Evolutionary conservation across 2,113 vertebrate species (phyloP).

Genomic region (Perca fluviatilis): DNA sequence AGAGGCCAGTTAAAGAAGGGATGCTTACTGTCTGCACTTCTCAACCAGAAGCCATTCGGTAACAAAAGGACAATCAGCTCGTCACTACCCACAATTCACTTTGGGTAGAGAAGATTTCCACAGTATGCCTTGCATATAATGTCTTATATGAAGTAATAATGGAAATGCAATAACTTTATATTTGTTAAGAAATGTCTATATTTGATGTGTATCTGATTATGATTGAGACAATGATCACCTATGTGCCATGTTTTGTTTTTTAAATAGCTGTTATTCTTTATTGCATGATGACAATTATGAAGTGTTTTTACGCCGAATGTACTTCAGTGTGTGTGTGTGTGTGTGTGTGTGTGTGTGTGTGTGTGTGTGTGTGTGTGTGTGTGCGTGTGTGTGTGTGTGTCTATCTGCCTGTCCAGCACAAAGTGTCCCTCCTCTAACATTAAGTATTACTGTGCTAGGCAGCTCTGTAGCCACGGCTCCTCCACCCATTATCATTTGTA

Average conservation of each 20-base stretch:
- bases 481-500: conserved; percentile 32
- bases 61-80: conserved; percentile 88
- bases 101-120: conserved; percentile 61
- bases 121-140: conserved; percentile 76
- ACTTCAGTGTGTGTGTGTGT: conserved; percentile 64
- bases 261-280: conserved; percentile 70
- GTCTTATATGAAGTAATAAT: conserved; percentile 86
- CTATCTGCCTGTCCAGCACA: conserved; percentile 83
- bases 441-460: conserved; percentile 89
- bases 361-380: too few species aligned
- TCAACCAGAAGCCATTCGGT: conserved; percentile 71
- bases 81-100: conserved; percentile 47
- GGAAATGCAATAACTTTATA: conserved; percentile 84
- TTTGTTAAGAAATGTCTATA: conserved; percentile 84
- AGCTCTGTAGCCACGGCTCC: conserved; percentile 80
- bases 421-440: conserved; percentile 83
- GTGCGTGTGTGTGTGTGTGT: conserved; percentile 79
- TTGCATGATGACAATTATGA: conserved; percentile 91
- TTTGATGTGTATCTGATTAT: conserved; percentile 81
- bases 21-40: conserved; percentile 43
- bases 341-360: too few species aligned
- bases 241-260: conserved; percentile 87
- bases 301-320: conserved; percentile 82
- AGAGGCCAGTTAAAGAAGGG: conserved; percentile 57
- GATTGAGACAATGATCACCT: conserved; percentile 81